These are phyloP conservation scores for Megastigmus dorsalis DNA, from an alignment of 2,888 invertebrate genomes.

Conservation along the genomic window DNA sequence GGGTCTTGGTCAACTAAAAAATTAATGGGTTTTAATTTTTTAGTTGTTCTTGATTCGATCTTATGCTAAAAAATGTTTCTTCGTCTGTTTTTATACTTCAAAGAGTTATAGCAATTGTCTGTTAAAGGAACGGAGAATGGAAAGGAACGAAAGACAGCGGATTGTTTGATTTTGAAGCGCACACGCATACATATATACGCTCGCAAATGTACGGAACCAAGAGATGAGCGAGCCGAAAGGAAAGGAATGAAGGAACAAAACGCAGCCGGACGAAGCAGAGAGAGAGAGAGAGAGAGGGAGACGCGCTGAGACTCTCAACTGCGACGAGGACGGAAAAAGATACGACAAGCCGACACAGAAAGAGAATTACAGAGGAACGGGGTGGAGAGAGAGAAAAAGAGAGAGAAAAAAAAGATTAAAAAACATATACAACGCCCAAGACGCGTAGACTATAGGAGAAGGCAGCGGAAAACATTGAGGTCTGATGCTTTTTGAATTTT, in stretches of 20 bases:
- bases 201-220: too few relatives aligned
- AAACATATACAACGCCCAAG: slow-evolving; percentile 27
- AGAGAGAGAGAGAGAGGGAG: slow-evolving; percentile 20
- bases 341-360: slow-evolving; percentile 45
- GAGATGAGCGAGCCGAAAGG: slow-evolving; percentile 41
- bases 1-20: too few relatives aligned
- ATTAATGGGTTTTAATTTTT: too few relatives aligned
- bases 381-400: background rate
- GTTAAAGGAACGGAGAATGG: background rate
- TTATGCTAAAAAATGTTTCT: too few relatives aligned
- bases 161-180: slow-evolving; percentile 45
- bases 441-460: slow-evolving; percentile 27
- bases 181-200: too few relatives aligned
- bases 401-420: slow-evolving; percentile 19
- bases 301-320: slow-evolving; percentile 42
- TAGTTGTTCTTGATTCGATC: too few relatives aligned
- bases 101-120: background rate
- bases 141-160: background rate
- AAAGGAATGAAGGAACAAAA: slow-evolving; percentile 51
- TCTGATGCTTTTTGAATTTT: slow-evolving; percentile 26
- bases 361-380: slow-evolving; percentile 38
- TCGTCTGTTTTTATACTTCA: too few relatives aligned
- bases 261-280: slow-evolving; percentile 22
- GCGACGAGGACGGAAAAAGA: slow-evolving; percentile 47
- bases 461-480: slow-evolving; percentile 29